Evolutionary conservation across 1,140 invertebrate species (phyloP), one percentile per base, ranked within the genome.

Genomic region (Hirudo medicinalis): DNA sequence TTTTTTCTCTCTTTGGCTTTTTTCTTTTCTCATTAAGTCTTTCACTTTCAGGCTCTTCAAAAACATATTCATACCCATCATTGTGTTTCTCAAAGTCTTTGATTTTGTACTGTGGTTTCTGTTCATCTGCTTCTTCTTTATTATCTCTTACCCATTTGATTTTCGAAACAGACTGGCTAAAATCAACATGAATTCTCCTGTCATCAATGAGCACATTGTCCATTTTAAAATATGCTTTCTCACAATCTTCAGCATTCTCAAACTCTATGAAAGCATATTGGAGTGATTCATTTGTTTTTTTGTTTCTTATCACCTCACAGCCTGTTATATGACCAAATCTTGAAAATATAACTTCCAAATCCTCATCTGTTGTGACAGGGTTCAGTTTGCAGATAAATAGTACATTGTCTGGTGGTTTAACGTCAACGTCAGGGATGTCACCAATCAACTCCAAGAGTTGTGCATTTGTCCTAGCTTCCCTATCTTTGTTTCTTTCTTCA

Each of bases 241-340:
- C 97, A 84, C 96, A 99, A 15, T 94, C 88, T 80, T 96, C 79
- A 88, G 89, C 87, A 74, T 95, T 89, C 73, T 90, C 91, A 86
- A 99, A 99, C 82, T 99, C 97, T 76, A 99, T 92, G 80, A 99
- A 99, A 4, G 94, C 97, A 83, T 99, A 99, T 78, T 99, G 96
- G 68, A 99, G 83, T 0, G 95, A 99, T 79, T 97, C 93, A 13
- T 89, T 89, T 3, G 91, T 90, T 78, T 92, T 90, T 73, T 89
- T 88, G 81, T 99, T 95, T 79, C 91, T 86, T 73, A 99, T 98
- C 0, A 99, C 91, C 86, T 99, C 97, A 85, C 96, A 99, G 75
- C 87, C 88, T 74, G 72, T 80, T 76, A 74, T 73, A 75, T 75
- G 4, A 32, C 96, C 96, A 86, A 98, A 99, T 76, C 94, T 85